Evolutionary conservation across 2,113 vertebrate genomes (phyloP).

Genomic region (Crocuta crocuta): DNA sequence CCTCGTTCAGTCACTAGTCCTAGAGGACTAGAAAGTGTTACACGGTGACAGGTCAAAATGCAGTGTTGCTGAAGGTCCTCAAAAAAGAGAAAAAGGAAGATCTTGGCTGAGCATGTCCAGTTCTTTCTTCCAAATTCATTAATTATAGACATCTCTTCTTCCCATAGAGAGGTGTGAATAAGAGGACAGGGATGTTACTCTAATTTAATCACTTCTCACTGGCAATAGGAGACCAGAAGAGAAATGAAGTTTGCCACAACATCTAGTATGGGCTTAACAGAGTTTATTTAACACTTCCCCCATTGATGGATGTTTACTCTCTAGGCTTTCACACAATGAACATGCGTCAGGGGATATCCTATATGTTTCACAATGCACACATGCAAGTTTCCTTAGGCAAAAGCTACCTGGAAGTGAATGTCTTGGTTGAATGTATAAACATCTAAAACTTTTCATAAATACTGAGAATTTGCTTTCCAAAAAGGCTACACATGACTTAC

Average conservation of each 20-base stretch:
- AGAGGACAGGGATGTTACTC: neutral
- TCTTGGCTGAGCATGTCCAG: neutral
- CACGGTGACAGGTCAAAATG: neutral
- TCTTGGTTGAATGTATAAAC: neutral
- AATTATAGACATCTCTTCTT: neutral
- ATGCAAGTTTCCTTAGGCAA: neutral
- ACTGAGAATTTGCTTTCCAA: neutral
- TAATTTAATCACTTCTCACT: neutral
- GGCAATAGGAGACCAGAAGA: neutral
- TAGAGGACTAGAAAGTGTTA: neutral
- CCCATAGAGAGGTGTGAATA: neutral
- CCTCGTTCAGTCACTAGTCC: neutral
- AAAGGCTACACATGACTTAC: neutral
- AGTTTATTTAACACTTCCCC: neutral
- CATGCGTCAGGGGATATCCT: neutral
- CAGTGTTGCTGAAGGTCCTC: neutral
- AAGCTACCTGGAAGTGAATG: neutral
- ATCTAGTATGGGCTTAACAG: neutral
- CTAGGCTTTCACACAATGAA: neutral
- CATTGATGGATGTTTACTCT: neutral
- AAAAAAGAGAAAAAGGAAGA: neutral
- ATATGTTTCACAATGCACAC: neutral
- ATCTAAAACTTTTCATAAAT: neutral
- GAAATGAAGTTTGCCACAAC: neutral
- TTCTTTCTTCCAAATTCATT: neutral